Base-by-base conservation (phyloP, 2,113 vertebrate genomes). In the Hymenochirus boettgeri region DNA sequence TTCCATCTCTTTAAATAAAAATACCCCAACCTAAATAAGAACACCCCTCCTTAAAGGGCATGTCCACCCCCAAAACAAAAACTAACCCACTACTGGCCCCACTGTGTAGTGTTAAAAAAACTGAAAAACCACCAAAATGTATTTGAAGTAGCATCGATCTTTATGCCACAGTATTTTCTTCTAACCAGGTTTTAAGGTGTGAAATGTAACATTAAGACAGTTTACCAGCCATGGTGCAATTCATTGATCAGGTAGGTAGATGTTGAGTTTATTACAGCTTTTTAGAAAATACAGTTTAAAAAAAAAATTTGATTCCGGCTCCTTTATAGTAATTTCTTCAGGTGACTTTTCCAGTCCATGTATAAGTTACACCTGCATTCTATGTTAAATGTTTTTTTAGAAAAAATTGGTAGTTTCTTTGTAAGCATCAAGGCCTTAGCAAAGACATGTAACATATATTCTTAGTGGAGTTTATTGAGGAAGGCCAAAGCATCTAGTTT, bases 241-340 rank as follows among this genome's bases (percentile, higher is more conserved):
- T 42, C 11, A 42, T 42, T 15, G 39, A 17, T 42, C 39, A 42
- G 39, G 5, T n/a, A 17, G 17, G 15, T 42, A 17, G 2, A 15
- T 15, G 2, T 13, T 10, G 3, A 39, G 37, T 17, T 42, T 42
- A 6, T 15, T 42, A 42, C 39, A 42, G 39, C 39, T 15, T 1
- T 42, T 13, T 42, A 42, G 15, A 42, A 42, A 42, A 42, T 42
- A 17, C 17, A 42, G 39, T 42, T 42, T 42, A 42, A 6, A 42
- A 42, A 42, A 39, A 39, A 42, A 42, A 42, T n/a, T 42, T n/a
- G n/a, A 42, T 17, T 42, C 39, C n/a, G 39, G 17, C n/a, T 42
- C 39, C 39, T 42, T 17, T 42, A n/a, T 42, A 15, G 39, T 39
- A 39, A 39, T 10, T 42, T 42, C 1, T 42, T 42, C 39, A 42